Evolutionary conservation across 2,888 invertebrate species (phyloP).

Genomic region (Dynastes grantii): DNA sequence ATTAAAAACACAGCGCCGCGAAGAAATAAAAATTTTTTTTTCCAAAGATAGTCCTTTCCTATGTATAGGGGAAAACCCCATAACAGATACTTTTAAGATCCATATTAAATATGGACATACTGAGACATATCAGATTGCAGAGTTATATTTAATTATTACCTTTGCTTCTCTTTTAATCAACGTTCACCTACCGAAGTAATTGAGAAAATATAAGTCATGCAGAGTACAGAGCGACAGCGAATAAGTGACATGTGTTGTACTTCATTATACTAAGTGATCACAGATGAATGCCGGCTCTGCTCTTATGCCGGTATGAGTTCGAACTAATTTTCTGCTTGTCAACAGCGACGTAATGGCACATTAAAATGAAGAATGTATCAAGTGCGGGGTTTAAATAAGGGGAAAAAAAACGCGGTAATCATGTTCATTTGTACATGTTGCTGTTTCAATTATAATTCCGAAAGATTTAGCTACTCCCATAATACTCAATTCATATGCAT

Average conservation of each 20-base stretch:
- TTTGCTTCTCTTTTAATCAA: neutral
- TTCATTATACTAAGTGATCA: constrained; percentile 32
- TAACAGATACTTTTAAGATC: too few relatives aligned
- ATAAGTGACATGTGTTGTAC: constrained; percentile 27
- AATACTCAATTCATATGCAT: too few relatives aligned
- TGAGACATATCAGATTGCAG: neutral
- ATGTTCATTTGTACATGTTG: neutral
- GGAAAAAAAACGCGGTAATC: too few relatives aligned
- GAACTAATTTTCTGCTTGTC: constrained; percentile 36
- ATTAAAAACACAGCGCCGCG: too few relatives aligned
- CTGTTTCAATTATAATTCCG: constrained; percentile 8
- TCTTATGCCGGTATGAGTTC: constrained; percentile 11
- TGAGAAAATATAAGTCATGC: neutral
- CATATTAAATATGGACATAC: neutral
- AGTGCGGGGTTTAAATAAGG: too few relatives aligned
- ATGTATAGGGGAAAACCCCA: too few relatives aligned
- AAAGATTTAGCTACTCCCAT: neutral
- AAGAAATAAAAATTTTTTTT: too few relatives aligned
- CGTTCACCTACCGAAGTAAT: neutral
- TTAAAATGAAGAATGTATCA: constrained; percentile 17
- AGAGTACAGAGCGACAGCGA: neutral
- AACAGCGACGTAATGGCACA: constrained; percentile 11
- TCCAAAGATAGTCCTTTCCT: too few relatives aligned
- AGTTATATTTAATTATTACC: neutral
- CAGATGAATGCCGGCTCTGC: constrained; percentile 22